A percentile compares a stretch with the other conserved stretches of the same genome.
phyloP scores from a whole-genome alignment of 2,888 invertebrate genomes.

The Parthenolecanium corni region DNA sequence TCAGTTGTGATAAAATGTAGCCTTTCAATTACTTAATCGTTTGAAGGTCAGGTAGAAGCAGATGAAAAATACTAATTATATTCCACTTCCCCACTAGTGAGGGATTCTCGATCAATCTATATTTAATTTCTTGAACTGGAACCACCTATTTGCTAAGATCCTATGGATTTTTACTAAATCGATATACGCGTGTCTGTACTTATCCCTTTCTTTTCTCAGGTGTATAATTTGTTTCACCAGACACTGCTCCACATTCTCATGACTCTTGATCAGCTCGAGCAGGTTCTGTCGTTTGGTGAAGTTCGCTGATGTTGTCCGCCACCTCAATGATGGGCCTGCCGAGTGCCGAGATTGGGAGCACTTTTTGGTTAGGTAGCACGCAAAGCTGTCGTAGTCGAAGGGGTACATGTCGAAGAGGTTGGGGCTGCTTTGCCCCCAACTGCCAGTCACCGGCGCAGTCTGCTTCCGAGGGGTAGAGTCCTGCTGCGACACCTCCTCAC shows the following conservation, averaged over 20 bases:
- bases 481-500: not conserved
- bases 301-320: not conserved
- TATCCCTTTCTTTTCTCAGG: constrained; percentile 8
- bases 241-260: constrained; percentile 5
- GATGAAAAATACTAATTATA: too few relatives aligned
- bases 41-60: too few relatives aligned
- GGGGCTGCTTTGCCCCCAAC: too few relatives aligned
- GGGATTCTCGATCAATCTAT: constrained; percentile 10
- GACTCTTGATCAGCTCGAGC: not conserved
- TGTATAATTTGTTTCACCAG: constrained; percentile 8
- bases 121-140: constrained; percentile 2
- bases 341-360: too few relatives aligned
- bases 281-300: not conserved
- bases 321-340: not conserved
- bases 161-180: constrained; percentile 8
- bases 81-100: too few relatives aligned
- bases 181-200: constrained; percentile 1
- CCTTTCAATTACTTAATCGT: not conserved
- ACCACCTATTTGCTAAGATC: constrained; percentile 16
- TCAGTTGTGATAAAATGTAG: not conserved
- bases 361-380: too few relatives aligned
- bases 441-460: too few relatives aligned
- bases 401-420: too few relatives aligned
- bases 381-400: too few relatives aligned
- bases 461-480: too few relatives aligned